Percentiles rank a stretch among this genome's conserved stretches.
Evolutionary conservation across 2,888 invertebrate genomes (phyloP).

Genomic region (Rhorus exstirpatorius): DNA sequence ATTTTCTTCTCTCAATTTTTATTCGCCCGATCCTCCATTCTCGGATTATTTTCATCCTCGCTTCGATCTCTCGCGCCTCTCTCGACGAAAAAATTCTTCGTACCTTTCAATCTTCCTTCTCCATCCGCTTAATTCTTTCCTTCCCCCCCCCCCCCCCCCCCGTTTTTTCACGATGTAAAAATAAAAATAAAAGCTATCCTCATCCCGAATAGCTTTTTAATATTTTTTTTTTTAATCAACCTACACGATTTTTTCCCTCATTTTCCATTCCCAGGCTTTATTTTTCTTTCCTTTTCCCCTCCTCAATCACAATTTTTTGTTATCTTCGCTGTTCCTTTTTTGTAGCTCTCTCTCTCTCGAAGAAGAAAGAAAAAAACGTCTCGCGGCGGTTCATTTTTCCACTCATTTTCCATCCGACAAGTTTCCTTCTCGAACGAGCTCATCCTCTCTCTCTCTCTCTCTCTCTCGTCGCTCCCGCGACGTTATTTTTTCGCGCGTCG

Average conservation of each 20-base stretch:
- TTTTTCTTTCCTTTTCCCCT: conserved; percentile 1
- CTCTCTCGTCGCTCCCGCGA: conserved; percentile 84
- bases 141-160: too few relatives aligned
- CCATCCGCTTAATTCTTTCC: background rate
- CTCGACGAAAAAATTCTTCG: conserved; percentile 2
- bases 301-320: conserved; percentile 10
- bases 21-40: background rate
- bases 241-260: too few relatives aligned
- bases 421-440: conserved; percentile 85
- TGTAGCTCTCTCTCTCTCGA: conserved; percentile 25
- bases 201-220: too few relatives aligned
- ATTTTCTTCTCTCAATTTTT: too few relatives aligned
- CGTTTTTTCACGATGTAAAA: conserved; percentile 23
- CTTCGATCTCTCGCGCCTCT: too few relatives aligned
- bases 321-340: conserved; percentile 8
- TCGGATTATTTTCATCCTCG: background rate
- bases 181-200: conserved; percentile 6
- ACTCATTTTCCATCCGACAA: conserved; percentile 80
- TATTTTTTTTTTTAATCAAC: too few relatives aligned
- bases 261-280: background rate
- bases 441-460: conserved; percentile 58
- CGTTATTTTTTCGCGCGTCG: conserved; percentile 77
- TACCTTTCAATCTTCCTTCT: background rate
- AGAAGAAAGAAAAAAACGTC: conserved; percentile 33
- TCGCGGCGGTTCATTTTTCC: conserved; percentile 32